A percentile compares a stretch with the other conserved stretches of the same genome.
phyloP scores from a whole-genome alignment of 2,888 invertebrate species.

The Listrodromus nycthemerus region DNA sequence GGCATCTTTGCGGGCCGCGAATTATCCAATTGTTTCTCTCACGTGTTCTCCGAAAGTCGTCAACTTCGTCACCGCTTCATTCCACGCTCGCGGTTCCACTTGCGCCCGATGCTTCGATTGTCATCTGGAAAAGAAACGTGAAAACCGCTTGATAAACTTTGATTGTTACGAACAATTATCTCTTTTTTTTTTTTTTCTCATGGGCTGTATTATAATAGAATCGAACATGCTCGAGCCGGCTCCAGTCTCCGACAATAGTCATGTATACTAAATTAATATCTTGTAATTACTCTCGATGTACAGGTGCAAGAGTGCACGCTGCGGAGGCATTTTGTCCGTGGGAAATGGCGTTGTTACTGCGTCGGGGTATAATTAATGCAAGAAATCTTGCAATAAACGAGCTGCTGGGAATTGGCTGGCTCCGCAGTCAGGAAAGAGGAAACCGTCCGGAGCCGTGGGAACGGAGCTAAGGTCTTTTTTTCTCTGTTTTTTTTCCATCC shows the following conservation, averaged over 20 bases:
- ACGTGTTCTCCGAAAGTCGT: background rate
- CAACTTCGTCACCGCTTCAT: conserved; percentile 64
- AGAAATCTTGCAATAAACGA: conserved; percentile 81
- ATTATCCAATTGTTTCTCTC: background rate
- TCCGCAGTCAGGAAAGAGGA: conserved; percentile 81
- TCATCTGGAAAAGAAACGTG: conserved; percentile 2
- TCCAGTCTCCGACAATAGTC: conserved; percentile 7
- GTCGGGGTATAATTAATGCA: conserved; percentile 78
- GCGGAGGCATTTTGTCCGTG: conserved; percentile 72
- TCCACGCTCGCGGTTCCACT: conserved; percentile 45
- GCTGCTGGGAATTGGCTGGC: conserved; percentile 79
- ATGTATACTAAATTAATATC: conserved; percentile 58
- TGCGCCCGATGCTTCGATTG: background rate
- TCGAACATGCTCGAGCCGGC: conserved; percentile 17
- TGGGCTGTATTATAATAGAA: background rate
- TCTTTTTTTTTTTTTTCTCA: conserved; percentile 1
- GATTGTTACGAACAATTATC: conserved; percentile 44
- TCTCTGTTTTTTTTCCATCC: conserved; percentile 37
- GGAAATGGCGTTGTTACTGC: conserved; percentile 79
- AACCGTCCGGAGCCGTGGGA: conserved; percentile 80
- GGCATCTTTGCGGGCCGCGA: conserved; percentile 88
- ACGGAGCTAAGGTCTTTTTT: conserved; percentile 80
- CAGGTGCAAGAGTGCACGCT: conserved; percentile 57
- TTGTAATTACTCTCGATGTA: conserved; percentile 52
- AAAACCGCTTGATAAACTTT: background rate